phyloP scores from a whole-genome alignment of 1,140 invertebrate species.

The Acromyrmex charruanus region DNA sequence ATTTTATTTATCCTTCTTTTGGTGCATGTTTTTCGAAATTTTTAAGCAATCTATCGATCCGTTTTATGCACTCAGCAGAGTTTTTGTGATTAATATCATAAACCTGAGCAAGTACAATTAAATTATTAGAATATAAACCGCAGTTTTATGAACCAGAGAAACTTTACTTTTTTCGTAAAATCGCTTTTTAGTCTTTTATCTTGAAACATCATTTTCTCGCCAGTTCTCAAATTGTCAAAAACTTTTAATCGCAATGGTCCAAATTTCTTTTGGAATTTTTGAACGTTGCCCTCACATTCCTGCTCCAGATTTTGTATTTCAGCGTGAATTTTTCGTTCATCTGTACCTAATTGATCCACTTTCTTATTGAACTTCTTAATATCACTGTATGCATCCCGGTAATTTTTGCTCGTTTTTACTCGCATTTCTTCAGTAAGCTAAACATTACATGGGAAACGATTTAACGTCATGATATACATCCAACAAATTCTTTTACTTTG shows the following conservation, averaged over 20 bases:
- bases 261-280: conserved; percentile 72
- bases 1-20: conserved; percentile 1
- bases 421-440: conserved; percentile 66
- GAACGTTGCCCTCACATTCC: conserved; percentile 38
- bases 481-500: conserved; percentile 2
- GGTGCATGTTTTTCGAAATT: conserved; percentile 44
- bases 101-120: conserved; percentile 53
- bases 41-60: conserved; percentile 63
- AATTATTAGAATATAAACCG: background rate
- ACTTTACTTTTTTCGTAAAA: conserved; percentile 70
- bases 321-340: conserved; percentile 68
- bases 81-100: conserved; percentile 71
- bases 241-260: conserved; percentile 70
- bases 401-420: conserved; percentile 68
- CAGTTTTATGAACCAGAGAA: background rate
- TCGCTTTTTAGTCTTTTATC: conserved; percentile 68
- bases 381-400: conserved; percentile 61
- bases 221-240: conserved; percentile 69
- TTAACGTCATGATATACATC: background rate
- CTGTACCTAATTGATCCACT: conserved; percentile 67
- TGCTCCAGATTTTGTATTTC: conserved; percentile 70
- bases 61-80: conserved; percentile 49
- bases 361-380: conserved; percentile 68
- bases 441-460: background rate
- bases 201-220: conserved; percentile 75